Evolutionary conservation across 1,140 invertebrate genomes (phyloP).

Genomic region (Drosophila kanapiae): DNA sequence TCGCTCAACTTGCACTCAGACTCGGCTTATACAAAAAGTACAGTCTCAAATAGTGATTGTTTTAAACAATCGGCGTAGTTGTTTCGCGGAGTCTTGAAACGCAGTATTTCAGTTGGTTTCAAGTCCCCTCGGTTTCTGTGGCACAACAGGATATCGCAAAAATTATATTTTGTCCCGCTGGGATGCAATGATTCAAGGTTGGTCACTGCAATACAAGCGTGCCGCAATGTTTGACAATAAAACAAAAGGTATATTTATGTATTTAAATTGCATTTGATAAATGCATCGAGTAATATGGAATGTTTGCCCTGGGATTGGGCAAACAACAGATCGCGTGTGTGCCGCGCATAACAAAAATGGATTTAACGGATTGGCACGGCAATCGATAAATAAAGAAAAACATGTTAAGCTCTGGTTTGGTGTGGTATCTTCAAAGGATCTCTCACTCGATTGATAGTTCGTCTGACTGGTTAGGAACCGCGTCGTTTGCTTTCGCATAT

Average conservation of each 20-base stretch:
- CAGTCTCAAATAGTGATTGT: too few relatives aligned
- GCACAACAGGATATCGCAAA: too few relatives aligned
- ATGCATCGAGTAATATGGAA: conserved; percentile 56
- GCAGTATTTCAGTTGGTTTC: too few relatives aligned
- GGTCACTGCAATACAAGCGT: conserved; percentile 1
- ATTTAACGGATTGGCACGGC: conserved; percentile 10
- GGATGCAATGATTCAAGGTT: too few relatives aligned
- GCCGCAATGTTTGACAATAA: too few relatives aligned
- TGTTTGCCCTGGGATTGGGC: conserved; percentile 36
- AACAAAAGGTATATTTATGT: background rate
- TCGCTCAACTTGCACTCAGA: too few relatives aligned
- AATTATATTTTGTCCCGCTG: too few relatives aligned
- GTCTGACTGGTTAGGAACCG: conserved; percentile 56
- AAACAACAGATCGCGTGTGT: conserved; percentile 38
- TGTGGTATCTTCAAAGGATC: conserved; percentile 31
- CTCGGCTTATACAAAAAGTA: too few relatives aligned
- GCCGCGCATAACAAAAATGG: conserved; percentile 31
- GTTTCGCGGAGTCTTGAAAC: too few relatives aligned
- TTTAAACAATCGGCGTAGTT: too few relatives aligned
- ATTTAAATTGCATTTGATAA: conserved; percentile 65
- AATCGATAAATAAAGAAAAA: conserved; percentile 11
- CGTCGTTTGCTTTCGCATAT: conserved; percentile 46
- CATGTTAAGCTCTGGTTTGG: conserved; percentile 1
- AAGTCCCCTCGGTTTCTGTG: too few relatives aligned
- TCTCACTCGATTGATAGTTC: conserved; percentile 52